Conservation (phyloP, 2,113 vertebrate genomes). For the Chaetorhynchus papuensis region DNA sequence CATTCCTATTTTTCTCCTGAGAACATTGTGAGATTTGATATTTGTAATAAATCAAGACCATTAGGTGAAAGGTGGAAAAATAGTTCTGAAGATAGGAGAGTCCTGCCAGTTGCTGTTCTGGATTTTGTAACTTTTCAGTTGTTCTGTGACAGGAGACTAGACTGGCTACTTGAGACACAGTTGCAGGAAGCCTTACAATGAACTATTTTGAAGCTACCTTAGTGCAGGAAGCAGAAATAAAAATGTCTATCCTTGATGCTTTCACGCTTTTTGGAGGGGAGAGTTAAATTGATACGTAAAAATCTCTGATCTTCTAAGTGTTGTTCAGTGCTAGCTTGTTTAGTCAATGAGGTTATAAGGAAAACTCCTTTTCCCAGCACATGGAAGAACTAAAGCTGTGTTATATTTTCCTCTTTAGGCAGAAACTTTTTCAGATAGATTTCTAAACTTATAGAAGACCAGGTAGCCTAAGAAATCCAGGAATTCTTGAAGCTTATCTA, state of each 20-base stretch:
- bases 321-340: neutral
- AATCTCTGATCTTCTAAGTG: neutral
- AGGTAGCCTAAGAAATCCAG: neutral
- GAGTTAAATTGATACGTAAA: neutral
- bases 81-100: neutral
- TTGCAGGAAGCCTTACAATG: neutral
- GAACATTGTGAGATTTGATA: neutral
- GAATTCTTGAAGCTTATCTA: neutral
- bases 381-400: neutral
- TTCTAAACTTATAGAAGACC: neutral
- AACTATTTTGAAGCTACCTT: neutral
- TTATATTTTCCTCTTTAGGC: neutral
- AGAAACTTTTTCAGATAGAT: neutral
- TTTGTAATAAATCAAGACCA: neutral
- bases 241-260: neutral
- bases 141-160: neutral
- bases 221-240: neutral
- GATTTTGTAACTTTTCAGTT: neutral
- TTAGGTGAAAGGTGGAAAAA: neutral
- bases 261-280: neutral
- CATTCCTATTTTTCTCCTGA: neutral
- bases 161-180: neutral
- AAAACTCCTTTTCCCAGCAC: neutral
- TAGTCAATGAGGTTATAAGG: neutral
- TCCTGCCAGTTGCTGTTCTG: neutral